phyloP scores from a whole-genome alignment of 2,888 invertebrate genomes.

The Deilephila porcellus region DNA sequence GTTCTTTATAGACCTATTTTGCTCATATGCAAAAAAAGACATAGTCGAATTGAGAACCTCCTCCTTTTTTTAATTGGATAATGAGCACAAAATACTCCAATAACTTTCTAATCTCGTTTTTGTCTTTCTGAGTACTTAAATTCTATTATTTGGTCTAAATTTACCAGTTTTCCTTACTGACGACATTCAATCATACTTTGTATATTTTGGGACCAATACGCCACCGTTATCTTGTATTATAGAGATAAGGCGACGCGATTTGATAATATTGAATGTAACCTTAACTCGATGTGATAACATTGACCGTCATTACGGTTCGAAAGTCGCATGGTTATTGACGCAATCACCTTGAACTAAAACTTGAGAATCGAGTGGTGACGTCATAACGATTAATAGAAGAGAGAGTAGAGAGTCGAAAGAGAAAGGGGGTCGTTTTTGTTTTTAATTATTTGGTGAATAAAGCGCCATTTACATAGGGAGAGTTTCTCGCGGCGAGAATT shows the following conservation, averaged over 20 bases:
- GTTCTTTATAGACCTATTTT: too few relatives aligned
- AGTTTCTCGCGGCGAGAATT: too few relatives aligned
- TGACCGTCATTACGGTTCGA: slow-evolving; percentile 31
- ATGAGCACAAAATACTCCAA: not conserved
- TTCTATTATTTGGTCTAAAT: not conserved
- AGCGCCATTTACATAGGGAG: too few relatives aligned
- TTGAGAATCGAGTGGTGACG: not conserved
- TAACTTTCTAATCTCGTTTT: not conserved
- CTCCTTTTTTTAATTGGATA: too few relatives aligned
- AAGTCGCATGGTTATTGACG: not conserved
- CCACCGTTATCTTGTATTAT: not conserved
- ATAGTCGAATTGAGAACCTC: too few relatives aligned
- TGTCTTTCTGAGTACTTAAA: too few relatives aligned
- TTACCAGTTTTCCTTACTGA: not conserved
- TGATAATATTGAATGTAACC: not conserved
- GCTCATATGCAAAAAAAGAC: too few relatives aligned
- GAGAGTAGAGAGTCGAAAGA: too few relatives aligned
- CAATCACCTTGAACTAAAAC: not conserved
- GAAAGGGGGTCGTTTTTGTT: too few relatives aligned
- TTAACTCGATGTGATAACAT: slow-evolving; percentile 35
- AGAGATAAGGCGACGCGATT: slow-evolving; percentile 1
- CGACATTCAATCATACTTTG: not conserved
- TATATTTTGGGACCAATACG: not conserved
- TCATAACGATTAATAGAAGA: not conserved
- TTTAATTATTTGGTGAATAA: too few relatives aligned